Conservation (phyloP, 2,888 invertebrate genomes). For the Agriopis leucophaearia region DNA sequence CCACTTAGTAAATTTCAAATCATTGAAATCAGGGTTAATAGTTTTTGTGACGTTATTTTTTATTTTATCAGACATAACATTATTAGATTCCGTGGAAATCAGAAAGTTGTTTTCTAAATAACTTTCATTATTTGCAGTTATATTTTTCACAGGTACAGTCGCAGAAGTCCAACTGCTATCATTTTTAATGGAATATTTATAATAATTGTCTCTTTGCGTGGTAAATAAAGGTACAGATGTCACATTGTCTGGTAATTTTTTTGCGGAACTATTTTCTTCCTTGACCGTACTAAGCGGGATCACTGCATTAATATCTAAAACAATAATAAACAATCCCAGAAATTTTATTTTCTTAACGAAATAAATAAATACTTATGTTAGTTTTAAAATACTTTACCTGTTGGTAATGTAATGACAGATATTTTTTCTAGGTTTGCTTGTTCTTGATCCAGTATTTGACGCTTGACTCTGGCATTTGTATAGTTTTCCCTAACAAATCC, state of each 20-base stretch:
- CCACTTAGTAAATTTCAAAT: slow-evolving; percentile 52
- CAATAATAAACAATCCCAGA: neutral
- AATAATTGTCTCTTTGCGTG: slow-evolving; percentile 3
- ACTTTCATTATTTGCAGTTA: neutral
- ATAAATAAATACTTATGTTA: neutral
- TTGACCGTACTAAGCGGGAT: slow-evolving; percentile 8
- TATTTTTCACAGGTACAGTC: neutral
- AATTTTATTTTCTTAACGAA: neutral
- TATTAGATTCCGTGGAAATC: neutral
- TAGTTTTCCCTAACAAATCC: neutral
- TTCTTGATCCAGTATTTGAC: slow-evolving; percentile 8
- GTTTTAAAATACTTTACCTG: slow-evolving; percentile 15
- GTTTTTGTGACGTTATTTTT: neutral
- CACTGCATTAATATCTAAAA: slow-evolving; percentile 15
- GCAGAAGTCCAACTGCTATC: neutral
- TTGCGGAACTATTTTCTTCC: neutral
- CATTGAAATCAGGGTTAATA: slow-evolving; percentile 32
- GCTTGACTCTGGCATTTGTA: slow-evolving; percentile 13
- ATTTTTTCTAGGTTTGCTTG: neutral
- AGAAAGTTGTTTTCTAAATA: slow-evolving; percentile 6
- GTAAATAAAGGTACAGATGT: neutral
- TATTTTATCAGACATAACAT: neutral
- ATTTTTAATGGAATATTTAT: slow-evolving; percentile 16
- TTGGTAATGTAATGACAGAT: slow-evolving; percentile 7
- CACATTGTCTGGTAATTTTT: neutral